Evolutionary conservation across 2,797 vertebrate species (phyloP), one percentile per base, ranked within the genome.

Genomic region (Halcyon smyrnensis): DNA sequence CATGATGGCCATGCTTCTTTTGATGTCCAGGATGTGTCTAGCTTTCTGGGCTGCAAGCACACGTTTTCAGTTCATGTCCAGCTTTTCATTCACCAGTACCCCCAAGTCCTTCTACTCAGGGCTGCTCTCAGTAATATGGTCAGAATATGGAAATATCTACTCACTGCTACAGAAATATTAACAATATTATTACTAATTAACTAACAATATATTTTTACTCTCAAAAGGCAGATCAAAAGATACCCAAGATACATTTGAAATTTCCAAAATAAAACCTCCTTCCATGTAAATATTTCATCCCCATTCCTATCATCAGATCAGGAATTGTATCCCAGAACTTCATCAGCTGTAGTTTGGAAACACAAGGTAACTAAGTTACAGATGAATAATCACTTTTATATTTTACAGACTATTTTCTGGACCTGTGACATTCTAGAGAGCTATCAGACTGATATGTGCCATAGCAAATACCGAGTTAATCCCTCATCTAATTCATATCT

Each of bases 21-120:
- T 50, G 17, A 37, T 41, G 36, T 36, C 27, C 39, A 27, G 21
- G 46, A 41, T 9, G 54, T 0, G 0, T 25, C 27, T 65, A 36
- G 5, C 5, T 15, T 56, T 70, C 36, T 62, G 45, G 24, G 25
- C 32, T 45, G 19, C 1, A 1, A 65, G 19, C 0, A 0, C 11
- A 41, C 7, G 39, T 6, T 69, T 15, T 3, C 6, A 10, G 36
- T 5, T 88, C n/a, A 56, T 20, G 19, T n/a, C 8, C 34, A 64
- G 16, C 34, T 78, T 68, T 64, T 69, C 56, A 69, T 34, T 30
- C 79, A 24, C 36, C 56, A 53, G 15, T 70, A 56, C 8, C 9
- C 46, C 7, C 24, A 34, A 32, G 14, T 39, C 48, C 25, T 68
- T 54, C 50, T 63, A 39, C 9, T 1, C 19, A 34, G 9, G 25